phyloP scores from a whole-genome alignment of 2,797 vertebrate genomes.

The Pogoniulus pusillus region DNA sequence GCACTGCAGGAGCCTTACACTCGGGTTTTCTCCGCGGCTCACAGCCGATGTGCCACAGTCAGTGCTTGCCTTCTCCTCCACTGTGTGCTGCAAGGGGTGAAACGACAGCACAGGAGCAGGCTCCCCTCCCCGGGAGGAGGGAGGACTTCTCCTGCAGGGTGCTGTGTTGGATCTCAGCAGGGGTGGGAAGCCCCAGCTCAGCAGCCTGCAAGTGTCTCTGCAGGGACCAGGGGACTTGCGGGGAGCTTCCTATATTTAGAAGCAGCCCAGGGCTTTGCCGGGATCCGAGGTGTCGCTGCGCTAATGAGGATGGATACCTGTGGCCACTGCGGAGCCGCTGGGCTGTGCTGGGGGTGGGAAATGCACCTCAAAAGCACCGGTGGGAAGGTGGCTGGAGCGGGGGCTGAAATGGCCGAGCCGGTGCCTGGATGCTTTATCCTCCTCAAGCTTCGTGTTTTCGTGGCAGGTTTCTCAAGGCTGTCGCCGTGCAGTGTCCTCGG shows the following conservation, averaged over 20 bases:
- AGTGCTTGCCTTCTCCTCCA: background rate
- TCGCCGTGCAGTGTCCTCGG: fast-evolving
- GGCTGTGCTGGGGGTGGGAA: slow-evolving; percentile 2
- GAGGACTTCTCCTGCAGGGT: background rate
- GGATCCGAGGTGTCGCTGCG: background rate
- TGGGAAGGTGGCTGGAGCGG: background rate
- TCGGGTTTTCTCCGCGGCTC: background rate
- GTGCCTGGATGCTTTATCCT: background rate
- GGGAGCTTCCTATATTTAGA: slow-evolving; percentile 30
- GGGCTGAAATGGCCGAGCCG: background rate
- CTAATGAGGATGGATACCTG: slow-evolving; percentile 40
- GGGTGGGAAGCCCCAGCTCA: background rate
- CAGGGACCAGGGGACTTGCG: background rate
- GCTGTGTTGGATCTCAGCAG: background rate
- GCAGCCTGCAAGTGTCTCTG: background rate
- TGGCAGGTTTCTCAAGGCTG: background rate
- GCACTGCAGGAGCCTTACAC: slow-evolving; percentile 23
- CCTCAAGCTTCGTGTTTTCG: background rate
- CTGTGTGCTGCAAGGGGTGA: background rate
- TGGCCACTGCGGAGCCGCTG: background rate
- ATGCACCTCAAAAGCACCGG: background rate
- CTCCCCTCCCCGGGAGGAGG: background rate
- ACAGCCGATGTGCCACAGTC: background rate
- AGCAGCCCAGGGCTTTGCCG: background rate
- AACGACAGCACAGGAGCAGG: background rate